A percentile compares a stretch with the other conserved stretches of the same genome.
Evolutionary conservation across 2,113 vertebrate genomes (phyloP).

Genomic region (Marmota monax): DNA sequence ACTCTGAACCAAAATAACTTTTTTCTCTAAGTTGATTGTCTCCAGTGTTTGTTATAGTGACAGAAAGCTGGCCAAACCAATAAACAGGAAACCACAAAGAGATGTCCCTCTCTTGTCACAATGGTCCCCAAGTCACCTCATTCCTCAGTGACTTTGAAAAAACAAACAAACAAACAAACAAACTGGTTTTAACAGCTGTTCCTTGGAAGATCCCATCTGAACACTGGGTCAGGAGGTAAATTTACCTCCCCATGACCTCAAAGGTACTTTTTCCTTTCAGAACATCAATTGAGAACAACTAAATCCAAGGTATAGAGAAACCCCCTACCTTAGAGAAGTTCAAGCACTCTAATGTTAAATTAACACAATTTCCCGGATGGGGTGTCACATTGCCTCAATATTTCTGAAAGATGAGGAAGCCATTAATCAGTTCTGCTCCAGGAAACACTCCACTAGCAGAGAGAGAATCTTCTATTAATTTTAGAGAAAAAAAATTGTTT

Average conservation of each 20-base stretch:
- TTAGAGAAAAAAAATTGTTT: background rate
- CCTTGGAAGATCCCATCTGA: background rate
- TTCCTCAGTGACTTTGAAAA: background rate
- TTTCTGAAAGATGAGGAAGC: background rate
- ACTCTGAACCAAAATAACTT: background rate
- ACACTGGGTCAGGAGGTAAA: background rate
- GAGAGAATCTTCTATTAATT: background rate
- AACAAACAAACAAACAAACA: too few relatives aligned
- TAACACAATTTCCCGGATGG: background rate
- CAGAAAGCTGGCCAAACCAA: background rate
- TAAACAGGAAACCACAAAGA: conserved; percentile 68
- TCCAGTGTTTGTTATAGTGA: background rate
- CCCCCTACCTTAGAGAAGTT: background rate
- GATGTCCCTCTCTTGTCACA: conserved; percentile 32
- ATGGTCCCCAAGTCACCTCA: rapidly evolving
- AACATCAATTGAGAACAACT: background rate
- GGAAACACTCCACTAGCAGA: background rate
- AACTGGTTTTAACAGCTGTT: background rate
- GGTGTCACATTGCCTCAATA: background rate
- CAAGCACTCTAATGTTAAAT: background rate
- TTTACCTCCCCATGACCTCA: background rate
- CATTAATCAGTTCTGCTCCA: background rate
- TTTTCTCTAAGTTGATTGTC: background rate
- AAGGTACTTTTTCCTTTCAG: background rate
- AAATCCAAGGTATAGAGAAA: background rate